phyloP scores from a whole-genome alignment of 1,140 invertebrate species.

The Akabosia matsudoensis region DNA sequence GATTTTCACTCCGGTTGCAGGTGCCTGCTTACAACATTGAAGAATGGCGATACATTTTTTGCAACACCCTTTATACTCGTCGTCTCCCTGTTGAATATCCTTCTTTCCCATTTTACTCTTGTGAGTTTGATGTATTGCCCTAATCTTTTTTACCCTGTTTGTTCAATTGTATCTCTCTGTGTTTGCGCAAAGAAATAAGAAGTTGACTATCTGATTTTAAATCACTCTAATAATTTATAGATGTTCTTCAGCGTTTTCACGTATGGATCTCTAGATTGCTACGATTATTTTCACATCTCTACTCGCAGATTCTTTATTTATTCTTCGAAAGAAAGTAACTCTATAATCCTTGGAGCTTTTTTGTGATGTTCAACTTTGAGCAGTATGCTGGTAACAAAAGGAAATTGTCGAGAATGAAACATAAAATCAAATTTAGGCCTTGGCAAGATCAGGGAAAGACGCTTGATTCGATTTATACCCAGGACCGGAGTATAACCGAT shows the following conservation, averaged over 20 bases:
- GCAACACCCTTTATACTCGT: not conserved
- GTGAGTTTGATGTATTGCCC: too few species aligned
- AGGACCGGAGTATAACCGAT: not conserved
- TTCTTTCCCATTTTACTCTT: conserved; percentile 23
- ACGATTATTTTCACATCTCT: not conserved
- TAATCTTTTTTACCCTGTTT: too few species aligned
- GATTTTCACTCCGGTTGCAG: conserved; percentile 32
- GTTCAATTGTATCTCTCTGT: too few species aligned
- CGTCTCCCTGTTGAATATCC: not conserved
- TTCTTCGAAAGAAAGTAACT: not conserved
- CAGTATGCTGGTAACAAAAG: not conserved
- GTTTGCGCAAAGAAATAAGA: too few species aligned
- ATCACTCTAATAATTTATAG: too few species aligned
- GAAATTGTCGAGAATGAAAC: not conserved
- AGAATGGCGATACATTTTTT: conserved; percentile 16
- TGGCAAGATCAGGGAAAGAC: not conserved
- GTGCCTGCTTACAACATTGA: conserved; percentile 28
- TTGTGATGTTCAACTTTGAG: not conserved
- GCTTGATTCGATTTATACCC: not conserved
- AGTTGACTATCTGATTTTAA: too few species aligned
- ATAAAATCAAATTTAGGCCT: not conserved
- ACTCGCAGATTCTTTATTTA: not conserved
- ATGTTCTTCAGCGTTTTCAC: too few species aligned
- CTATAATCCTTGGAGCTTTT: not conserved
- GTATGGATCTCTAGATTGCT: too few species aligned